Conservation (phyloP, 2,888 invertebrate genomes). For the Toxonevra muliebris region DNA sequence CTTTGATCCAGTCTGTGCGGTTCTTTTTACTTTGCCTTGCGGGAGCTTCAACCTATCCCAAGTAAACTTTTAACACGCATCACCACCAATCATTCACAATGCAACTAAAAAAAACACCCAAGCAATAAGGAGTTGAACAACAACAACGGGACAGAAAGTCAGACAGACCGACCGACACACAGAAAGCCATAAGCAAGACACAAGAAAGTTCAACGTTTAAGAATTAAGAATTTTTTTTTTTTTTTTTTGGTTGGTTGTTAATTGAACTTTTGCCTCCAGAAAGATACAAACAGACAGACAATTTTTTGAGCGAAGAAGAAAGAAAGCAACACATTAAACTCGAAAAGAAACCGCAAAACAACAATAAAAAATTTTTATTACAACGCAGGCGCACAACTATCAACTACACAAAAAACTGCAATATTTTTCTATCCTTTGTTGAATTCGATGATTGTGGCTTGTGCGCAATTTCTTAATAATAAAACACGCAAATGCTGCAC, state of each 20-base stretch:
- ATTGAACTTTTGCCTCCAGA: slow-evolving; percentile 58
- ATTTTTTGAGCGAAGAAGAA: slow-evolving; percentile 38
- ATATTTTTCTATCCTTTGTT: slow-evolving; percentile 11
- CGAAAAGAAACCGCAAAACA: slow-evolving; percentile 42
- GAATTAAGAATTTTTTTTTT: slow-evolving; percentile 11
- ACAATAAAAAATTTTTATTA: slow-evolving; percentile 13
- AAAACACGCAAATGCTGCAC: too few relatives aligned
- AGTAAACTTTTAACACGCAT: slow-evolving; percentile 58
- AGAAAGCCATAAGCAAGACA: slow-evolving; percentile 7
- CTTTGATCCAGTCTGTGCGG: background rate
- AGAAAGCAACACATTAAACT: background rate
- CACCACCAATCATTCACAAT: too few relatives aligned
- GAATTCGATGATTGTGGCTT: slow-evolving; percentile 27
- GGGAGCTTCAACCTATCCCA: slow-evolving; percentile 63
- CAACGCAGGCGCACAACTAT: background rate
- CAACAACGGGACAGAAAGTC: background rate
- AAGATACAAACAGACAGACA: slow-evolving; percentile 32
- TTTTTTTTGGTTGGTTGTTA: slow-evolving; percentile 44
- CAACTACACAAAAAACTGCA: slow-evolving; percentile 26
- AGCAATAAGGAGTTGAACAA: background rate
- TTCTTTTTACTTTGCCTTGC: slow-evolving; percentile 44
- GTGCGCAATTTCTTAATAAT: slow-evolving; percentile 25
- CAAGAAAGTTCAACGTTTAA: background rate
- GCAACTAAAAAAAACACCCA: too few relatives aligned
- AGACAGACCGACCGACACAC: background rate